Evolutionary conservation across 2,113 vertebrate genomes (phyloP), one percentile per base, ranked within the genome.

Genomic region (Cryptotis parvus): DNA sequence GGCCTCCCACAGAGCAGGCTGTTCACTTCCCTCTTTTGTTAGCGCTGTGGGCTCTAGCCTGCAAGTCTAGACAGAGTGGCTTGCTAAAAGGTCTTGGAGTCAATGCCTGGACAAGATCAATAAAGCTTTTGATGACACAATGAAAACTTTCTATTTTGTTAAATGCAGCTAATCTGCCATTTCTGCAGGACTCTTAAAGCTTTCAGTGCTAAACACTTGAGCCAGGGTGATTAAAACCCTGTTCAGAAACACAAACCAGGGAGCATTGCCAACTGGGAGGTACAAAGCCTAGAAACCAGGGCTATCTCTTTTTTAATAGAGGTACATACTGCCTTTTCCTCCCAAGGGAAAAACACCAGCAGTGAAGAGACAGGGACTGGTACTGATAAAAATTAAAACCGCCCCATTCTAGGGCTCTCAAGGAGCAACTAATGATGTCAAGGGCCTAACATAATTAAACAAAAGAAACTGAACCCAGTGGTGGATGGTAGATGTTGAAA

Each of bases 111-210:
- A 96, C 96, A 89, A 96, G 90, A 97, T 97, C 96, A 97, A 96
- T 96, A 87, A 87, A 75, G 94, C 85, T 93, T 95, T 97, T 96
- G 96, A 95, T 94, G 52, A 96, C 80, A 97, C 91, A 97, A 92
- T 27, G 37, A 97, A 92, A 78, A 88, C 85, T 94, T 33, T 74
- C 78, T 80, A 81, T 96, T 97, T 95, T 96, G 94, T 96, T 95
- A 97, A 97, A 97, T 94, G 93, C 92, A 82, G 90, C 92, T 97
- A 97, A 97, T 94, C 94, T 95, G 92, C 94, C 94, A 92, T 92
- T 96, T 91, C 91, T 94, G 83, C 87, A 85, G 90, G 63, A 80
- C 93, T 91, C 94, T 89, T 95, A 95, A 95, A 97, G 94, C 86
- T 95, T 86, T 94, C 94, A 95, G 81, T 16, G 63, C 82, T 94